phyloP scores from a whole-genome alignment of 2,888 invertebrate genomes.

The Cheiracanthium punctorium region DNA sequence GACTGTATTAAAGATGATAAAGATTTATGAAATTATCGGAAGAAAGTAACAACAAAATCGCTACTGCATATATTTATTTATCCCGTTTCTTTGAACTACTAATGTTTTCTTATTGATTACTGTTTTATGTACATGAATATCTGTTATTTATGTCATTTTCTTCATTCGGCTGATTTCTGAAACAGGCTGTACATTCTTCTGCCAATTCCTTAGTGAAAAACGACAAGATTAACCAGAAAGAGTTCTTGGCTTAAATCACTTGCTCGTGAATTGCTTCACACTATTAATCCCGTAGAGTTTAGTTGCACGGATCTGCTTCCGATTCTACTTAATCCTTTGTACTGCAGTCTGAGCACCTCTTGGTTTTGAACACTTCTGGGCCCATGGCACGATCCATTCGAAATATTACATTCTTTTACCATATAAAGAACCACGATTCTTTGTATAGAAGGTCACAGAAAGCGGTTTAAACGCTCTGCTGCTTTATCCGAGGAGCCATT shows the following conservation, averaged over 20 bases:
- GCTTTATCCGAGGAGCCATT: slow-evolving; percentile 8
- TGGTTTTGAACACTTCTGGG: neutral
- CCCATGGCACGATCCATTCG: neutral
- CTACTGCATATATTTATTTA: no score
- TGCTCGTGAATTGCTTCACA: no score
- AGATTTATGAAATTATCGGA: no score
- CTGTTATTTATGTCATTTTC: neutral
- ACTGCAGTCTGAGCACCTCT: neutral
- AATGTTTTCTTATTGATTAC: no score
- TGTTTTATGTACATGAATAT: neutral
- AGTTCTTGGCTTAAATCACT: no score
- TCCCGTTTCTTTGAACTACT: no score
- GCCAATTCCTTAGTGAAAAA: no score
- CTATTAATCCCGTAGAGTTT: no score
- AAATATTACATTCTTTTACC: slow-evolving; percentile 14
- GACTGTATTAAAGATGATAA: no score
- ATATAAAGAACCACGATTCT: slow-evolving; percentile 35
- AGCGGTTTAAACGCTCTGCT: slow-evolving; percentile 39
- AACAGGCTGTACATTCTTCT: no score
- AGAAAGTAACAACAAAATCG: no score
- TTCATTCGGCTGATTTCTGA: neutral
- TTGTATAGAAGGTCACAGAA: slow-evolving; percentile 12
- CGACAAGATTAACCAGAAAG: no score
- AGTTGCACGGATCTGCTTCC: neutral
- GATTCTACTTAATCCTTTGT: neutral